A percentile compares a stretch with the other conserved stretches of the same genome.
These are phyloP conservation scores for Oxygymnocypris stewartii DNA, from an alignment of 2,113 vertebrate species.

Conservation along the genomic window DNA sequence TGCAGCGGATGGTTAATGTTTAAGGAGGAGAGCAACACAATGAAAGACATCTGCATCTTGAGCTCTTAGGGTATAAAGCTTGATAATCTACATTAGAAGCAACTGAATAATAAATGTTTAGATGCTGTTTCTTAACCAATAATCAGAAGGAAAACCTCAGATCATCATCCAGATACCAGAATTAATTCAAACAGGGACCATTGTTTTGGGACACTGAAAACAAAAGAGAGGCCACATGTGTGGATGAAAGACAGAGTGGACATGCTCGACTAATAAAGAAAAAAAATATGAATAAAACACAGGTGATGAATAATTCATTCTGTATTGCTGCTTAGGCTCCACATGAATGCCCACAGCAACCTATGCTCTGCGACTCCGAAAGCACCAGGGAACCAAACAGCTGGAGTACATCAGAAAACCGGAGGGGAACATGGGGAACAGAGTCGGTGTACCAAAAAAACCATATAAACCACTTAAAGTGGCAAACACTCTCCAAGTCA, in stretches of 20 bases:
- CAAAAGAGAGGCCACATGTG: constrained; percentile 43
- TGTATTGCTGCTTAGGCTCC: constrained; percentile 68
- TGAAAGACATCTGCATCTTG: constrained; percentile 60
- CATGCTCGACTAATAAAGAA: constrained; percentile 36
- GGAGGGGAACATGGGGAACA: not conserved
- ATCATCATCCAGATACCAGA: constrained; percentile 44
- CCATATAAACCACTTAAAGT: constrained; percentile 33
- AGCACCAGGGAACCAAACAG: constrained; percentile 50
- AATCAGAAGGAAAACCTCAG: constrained; percentile 29
- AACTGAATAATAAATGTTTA: not conserved
- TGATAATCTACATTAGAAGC: constrained; percentile 60
- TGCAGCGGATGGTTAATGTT: not conserved
- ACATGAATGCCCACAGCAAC: constrained; percentile 67
- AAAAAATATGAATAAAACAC: constrained; percentile 62
- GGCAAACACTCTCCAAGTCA: constrained; percentile 17
- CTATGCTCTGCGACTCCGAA: constrained; percentile 58
- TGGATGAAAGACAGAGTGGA: constrained; percentile 31
- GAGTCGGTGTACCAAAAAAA: not conserved
- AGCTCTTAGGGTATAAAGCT: constrained; percentile 57
- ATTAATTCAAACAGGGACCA: constrained; percentile 51
- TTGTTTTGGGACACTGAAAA: constrained; percentile 28
- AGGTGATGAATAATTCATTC: constrained; percentile 71
- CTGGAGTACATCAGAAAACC: constrained; percentile 34
- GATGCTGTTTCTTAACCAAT: not conserved
- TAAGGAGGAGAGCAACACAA: constrained; percentile 30